A percentile compares a stretch with the other conserved stretches of the same genome.
These are phyloP conservation scores for Kryptolebias marmoratus DNA, from an alignment of 2,113 vertebrate genomes.

Conservation along the genomic window DNA sequence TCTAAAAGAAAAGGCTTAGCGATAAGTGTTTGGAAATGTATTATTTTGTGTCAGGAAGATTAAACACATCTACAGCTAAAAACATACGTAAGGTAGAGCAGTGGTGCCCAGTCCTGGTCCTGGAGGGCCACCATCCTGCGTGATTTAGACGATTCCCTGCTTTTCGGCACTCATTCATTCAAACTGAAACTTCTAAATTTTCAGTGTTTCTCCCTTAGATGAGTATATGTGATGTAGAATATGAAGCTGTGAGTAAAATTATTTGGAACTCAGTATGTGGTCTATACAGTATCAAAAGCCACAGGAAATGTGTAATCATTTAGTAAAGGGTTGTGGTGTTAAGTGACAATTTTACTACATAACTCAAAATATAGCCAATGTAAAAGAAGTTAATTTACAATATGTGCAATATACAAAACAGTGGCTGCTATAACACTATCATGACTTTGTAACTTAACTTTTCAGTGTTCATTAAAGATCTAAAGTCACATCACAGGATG, in stretches of 20 bases:
- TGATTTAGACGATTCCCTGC: no score
- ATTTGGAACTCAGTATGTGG: constrained; percentile 16
- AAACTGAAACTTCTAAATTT: no score
- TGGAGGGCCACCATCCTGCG: neutral
- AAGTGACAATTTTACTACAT: constrained; percentile 12
- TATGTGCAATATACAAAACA: neutral
- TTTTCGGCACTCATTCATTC: no score
- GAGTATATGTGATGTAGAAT: neutral
- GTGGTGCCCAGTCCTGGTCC: no score
- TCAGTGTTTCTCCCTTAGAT: no score
- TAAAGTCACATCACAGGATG: no score
- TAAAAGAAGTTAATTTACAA: neutral
- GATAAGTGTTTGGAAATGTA: neutral
- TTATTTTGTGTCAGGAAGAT: constrained; percentile 2
- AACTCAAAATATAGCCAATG: constrained; percentile 1
- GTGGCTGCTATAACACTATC: neutral
- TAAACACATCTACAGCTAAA: neutral
- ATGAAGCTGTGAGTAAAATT: constrained; percentile 13
- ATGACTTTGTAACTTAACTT: no score
- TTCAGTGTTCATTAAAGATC: no score
- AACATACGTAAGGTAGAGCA: constrained; percentile 4
- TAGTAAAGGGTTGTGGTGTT: constrained; percentile 13
- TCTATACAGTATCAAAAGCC: constrained; percentile 16
- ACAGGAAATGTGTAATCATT: constrained; percentile 16
- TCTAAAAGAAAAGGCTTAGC: neutral